A percentile compares a stretch with the other conserved stretches of the same genome.
These are phyloP conservation scores for Aleiodes leptofemur DNA, from an alignment of 2,888 invertebrate genomes.

Conservation along the genomic window DNA sequence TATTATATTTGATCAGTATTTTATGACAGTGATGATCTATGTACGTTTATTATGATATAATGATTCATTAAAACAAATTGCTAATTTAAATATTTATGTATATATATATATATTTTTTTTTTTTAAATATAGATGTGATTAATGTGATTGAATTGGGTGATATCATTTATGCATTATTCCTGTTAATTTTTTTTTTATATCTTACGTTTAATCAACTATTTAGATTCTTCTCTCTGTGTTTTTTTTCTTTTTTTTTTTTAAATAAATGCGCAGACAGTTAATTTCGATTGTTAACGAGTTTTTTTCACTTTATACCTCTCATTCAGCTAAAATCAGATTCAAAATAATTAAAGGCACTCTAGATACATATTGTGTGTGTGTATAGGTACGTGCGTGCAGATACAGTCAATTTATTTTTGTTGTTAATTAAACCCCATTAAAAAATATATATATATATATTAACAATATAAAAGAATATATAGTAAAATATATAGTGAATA, in stretches of 20 bases:
- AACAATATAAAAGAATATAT: too few relatives aligned
- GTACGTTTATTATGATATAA: not conserved
- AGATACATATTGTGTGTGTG: slow-evolving; percentile 51
- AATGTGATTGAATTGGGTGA: not conserved
- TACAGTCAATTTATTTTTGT: slow-evolving; percentile 53
- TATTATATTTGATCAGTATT: slow-evolving; percentile 43
- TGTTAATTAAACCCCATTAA: slow-evolving; percentile 29
- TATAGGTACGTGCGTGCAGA: slow-evolving; percentile 59
- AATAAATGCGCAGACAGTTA: slow-evolving; percentile 54
- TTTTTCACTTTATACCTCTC: not conserved
- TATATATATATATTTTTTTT: slow-evolving; percentile 1
- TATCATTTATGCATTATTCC: slow-evolving; percentile 1
- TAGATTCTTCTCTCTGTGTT: slow-evolving; percentile 42
- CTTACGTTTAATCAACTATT: slow-evolving; percentile 13
- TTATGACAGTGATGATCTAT: slow-evolving; percentile 42
- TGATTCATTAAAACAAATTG: slow-evolving; percentile 19
- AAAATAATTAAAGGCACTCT: slow-evolving; percentile 64
- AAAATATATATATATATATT: too few relatives aligned
- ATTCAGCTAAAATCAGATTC: slow-evolving; percentile 34
- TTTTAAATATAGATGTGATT: slow-evolving; percentile 30
- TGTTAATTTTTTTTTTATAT: slow-evolving; percentile 7
- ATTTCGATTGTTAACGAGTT: slow-evolving; percentile 52
- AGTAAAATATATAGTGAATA: too few relatives aligned
- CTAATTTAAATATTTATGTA: slow-evolving; percentile 27
- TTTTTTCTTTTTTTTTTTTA: not conserved